These are phyloP conservation scores for Cecidostiba fungosa DNA, from an alignment of 2,888 invertebrate species.

Conservation along the genomic window DNA sequence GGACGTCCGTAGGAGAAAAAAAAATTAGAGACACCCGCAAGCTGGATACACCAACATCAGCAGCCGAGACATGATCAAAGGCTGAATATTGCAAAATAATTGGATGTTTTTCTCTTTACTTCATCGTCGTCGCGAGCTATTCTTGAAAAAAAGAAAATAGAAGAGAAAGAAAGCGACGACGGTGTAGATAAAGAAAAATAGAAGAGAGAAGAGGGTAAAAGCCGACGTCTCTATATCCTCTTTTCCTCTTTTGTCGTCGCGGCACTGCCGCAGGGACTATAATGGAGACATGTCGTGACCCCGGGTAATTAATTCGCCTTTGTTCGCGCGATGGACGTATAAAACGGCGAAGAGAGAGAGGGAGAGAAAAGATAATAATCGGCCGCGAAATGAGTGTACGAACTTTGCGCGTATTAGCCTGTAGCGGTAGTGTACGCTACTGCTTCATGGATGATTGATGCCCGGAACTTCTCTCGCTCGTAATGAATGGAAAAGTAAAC, in stretches of 20 bases:
- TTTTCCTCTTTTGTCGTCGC: constrained; percentile 25
- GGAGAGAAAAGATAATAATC: constrained; percentile 35
- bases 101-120: constrained; percentile 39
- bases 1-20: background rate
- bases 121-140: background rate
- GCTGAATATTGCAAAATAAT: constrained; percentile 55
- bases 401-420: constrained; percentile 35
- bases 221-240: constrained; percentile 1
- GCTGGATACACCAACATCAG: background rate
- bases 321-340: constrained; percentile 63
- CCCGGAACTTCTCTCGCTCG: constrained; percentile 22
- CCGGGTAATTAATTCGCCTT: constrained; percentile 72
- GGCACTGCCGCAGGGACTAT: constrained; percentile 67
- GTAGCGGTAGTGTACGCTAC: background rate
- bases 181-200: constrained; percentile 20
- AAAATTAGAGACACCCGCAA: background rate
- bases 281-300: constrained; percentile 75
- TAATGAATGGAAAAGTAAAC: constrained; percentile 39
- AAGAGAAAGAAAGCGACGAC: background rate
- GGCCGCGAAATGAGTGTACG: constrained; percentile 9
- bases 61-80: constrained; percentile 45
- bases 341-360: background rate
- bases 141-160: background rate
- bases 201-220: background rate
- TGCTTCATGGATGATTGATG: constrained; percentile 56